Base-by-base conservation (phyloP, 2,113 vertebrate species). In the Abramis brama region DNA sequence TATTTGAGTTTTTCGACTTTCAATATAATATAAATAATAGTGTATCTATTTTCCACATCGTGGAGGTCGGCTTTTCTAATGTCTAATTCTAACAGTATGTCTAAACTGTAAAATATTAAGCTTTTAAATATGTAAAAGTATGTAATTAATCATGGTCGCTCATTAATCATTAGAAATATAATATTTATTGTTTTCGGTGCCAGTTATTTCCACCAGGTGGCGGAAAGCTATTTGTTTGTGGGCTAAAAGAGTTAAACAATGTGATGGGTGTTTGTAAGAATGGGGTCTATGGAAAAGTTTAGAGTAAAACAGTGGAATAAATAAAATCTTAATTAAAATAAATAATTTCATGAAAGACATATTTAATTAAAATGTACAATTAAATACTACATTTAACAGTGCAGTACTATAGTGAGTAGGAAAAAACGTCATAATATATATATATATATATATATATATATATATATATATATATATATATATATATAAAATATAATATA, bases 171-270 rank as follows among this genome's bases (percentile, higher is more conserved):
- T 12, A 47, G 23, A 45, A 15, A 45, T 74, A n/a, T 15, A 0
- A 47, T 25, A n/a, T 77, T 2, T 11, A 57, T 21, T 55, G 13
- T 55, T 55, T 19, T 77, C 17, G 1, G 6, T 57, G 10, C 0
- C 12, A 45, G 4, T 9, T 3, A 23, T 2, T 21, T 88, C 87
- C 88, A 86, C 77, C 60, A 85, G 88, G 66, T 77, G 87, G 87
- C 83, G 84, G 60, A 13, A 70, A 83, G 30, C 15, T 19, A 50
- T 43, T 21, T 25, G 43, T 68, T 33, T 82, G 9, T 55, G 27
- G 17, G 43, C 8, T 52, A 36, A 52, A 47, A 36, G 21, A 10
- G 4, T 8, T 10, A 45, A 52, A 47, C 19, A 36, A 59, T 25
- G 4, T 6, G 5, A 50, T 66, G 17, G 47, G 23, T 10, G 39